A percentile compares a stretch with the other conserved stretches of the same genome.
phyloP scores from a whole-genome alignment of 2,113 vertebrate genomes.

The Charina bottae region DNA sequence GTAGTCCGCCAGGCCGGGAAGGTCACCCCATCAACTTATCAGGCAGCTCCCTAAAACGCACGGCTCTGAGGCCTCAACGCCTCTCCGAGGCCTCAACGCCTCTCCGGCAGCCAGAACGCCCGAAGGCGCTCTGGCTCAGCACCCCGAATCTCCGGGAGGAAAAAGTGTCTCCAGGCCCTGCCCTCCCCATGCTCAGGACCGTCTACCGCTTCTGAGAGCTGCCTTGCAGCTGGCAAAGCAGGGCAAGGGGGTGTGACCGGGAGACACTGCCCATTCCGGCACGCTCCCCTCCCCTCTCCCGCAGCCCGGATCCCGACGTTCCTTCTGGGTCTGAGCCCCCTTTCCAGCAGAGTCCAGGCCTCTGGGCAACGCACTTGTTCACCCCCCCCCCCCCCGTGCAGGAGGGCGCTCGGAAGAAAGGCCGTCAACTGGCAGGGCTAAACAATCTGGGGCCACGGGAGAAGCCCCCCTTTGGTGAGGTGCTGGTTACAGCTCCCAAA shows the following conservation, averaged over 20 bases:
- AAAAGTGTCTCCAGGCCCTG: background rate
- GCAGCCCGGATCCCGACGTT: no score
- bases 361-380: background rate
- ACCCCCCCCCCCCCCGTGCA: background rate
- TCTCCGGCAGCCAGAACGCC: slow-evolving; percentile 14
- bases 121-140: background rate
- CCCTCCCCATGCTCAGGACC: no score
- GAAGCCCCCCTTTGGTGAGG: no score
- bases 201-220: no score
- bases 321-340: background rate
- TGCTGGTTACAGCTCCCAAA: background rate
- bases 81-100: no score
- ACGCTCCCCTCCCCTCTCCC: no score
- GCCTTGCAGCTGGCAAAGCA: background rate
- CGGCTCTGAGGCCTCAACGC: no score
- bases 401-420: background rate
- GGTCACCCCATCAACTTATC: no score
- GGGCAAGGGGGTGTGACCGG: background rate
- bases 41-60: background rate
- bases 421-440: background rate
- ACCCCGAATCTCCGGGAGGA: background rate
- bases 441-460: background rate
- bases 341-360: no score
- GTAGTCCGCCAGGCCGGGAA: background rate
- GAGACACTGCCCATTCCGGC: no score